A percentile compares a stretch with the other conserved stretches of the same genome.
Conservation (phyloP, 2,888 invertebrate genomes). For the Ferdinandea cuprea region DNA sequence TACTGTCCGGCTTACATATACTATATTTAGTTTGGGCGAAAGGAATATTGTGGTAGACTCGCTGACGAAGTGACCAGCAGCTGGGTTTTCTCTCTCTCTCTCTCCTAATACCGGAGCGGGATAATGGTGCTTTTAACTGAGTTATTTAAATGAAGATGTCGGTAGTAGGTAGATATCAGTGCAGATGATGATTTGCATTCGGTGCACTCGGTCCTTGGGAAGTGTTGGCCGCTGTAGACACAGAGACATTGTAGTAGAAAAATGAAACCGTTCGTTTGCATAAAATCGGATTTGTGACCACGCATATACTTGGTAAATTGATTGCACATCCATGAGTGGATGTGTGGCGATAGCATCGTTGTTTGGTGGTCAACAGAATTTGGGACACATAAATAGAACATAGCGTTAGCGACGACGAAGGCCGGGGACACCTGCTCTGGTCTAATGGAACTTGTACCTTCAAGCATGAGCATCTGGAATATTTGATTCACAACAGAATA, state of each 20-base stretch:
- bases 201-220: slow-evolving; percentile 24
- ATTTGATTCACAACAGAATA: slow-evolving; percentile 26
- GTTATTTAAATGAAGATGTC: slow-evolving; percentile 45
- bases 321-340: slow-evolving; percentile 29
- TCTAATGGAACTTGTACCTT: slow-evolving; percentile 35
- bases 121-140: slow-evolving; percentile 40
- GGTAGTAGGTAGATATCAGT: slow-evolving; percentile 1
- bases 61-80: slow-evolving; percentile 45
- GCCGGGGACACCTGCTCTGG: slow-evolving; percentile 29
- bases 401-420: background rate
- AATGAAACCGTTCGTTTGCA: slow-evolving; percentile 39
- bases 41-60: slow-evolving; percentile 30
- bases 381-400: slow-evolving; percentile 8
- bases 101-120: background rate
- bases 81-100: too few species aligned
- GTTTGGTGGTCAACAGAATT: slow-evolving; percentile 28
- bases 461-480: slow-evolving; percentile 11
- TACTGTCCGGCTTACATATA: background rate
- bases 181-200: slow-evolving; percentile 41
- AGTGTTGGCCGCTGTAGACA: background rate
- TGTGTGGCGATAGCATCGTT: slow-evolving; percentile 7
- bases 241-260: slow-evolving; percentile 1
- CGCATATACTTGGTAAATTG: slow-evolving; percentile 33
- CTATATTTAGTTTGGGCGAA: background rate
- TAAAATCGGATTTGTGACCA: slow-evolving; percentile 44